Conservation (phyloP, 1,140 invertebrate species). For the Lepidostoma basale region DNA sequence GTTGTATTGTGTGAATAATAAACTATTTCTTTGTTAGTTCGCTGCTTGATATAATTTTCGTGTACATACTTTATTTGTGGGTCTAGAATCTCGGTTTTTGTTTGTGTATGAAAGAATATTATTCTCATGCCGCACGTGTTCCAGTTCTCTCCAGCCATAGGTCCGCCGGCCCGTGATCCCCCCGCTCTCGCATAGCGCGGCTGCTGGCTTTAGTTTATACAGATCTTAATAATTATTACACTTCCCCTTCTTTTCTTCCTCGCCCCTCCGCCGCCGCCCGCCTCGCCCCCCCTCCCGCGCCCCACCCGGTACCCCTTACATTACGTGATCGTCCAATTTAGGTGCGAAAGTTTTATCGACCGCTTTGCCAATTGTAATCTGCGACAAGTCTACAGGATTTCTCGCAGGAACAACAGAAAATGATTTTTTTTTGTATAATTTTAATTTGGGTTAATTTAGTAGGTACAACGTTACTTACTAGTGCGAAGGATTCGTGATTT, state of each 20-base stretch:
- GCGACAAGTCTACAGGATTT: constrained; percentile 16
- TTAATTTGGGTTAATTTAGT: not conserved
- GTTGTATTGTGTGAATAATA: no score
- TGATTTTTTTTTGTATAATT: not conserved
- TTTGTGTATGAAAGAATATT: not conserved
- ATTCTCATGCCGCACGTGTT: no score
- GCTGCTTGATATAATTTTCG: no score
- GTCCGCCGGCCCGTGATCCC: not conserved
- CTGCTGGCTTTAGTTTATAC: constrained; percentile 12
- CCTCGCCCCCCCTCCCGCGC: not conserved
- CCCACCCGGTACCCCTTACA: not conserved
- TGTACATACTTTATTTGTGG: no score
- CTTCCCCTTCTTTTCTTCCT: constrained; percentile 15
- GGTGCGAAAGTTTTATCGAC: constrained; percentile 28
- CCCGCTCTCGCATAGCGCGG: not conserved
- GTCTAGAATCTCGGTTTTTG: not conserved
- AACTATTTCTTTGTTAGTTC: no score
- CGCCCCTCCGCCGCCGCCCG: not conserved
- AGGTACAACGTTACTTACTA: not conserved
- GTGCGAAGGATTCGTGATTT: not conserved
- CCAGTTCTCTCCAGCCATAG: no score
- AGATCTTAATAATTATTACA: constrained; percentile 24
- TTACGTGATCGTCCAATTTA: constrained; percentile 24
- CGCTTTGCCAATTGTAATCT: constrained; percentile 2
- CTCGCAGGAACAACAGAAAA: no score